A percentile compares a stretch with the other conserved stretches of the same genome.
phyloP scores from a whole-genome alignment of 1,140 invertebrate genomes.

The Vanessa tameamea region DNA sequence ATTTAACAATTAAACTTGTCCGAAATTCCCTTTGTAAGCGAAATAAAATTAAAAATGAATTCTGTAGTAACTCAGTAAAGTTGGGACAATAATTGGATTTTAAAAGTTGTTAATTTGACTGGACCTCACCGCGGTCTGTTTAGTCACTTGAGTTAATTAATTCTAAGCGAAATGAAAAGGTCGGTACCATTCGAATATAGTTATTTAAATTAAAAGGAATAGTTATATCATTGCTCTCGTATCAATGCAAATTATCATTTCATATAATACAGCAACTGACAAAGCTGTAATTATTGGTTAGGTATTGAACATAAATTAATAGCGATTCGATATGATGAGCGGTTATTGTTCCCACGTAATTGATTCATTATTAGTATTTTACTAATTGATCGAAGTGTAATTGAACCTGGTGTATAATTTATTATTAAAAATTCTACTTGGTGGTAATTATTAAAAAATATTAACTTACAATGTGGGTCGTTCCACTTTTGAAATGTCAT shows the following conservation, averaged over 20 bases:
- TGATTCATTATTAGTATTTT: constrained; percentile 7
- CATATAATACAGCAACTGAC: not conserved
- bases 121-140: constrained; percentile 5
- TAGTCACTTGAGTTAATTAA: constrained; percentile 10
- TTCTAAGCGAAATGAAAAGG: not conserved
- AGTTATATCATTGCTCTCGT: not conserved
- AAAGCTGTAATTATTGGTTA: constrained; percentile 7
- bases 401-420: not conserved
- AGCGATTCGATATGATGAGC: constrained; percentile 6
- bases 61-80: not conserved
- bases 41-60: not conserved
- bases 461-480: too few species aligned
- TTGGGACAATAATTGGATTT: constrained; percentile 12
- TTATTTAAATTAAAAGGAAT: constrained; percentile 4
- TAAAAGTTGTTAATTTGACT: constrained; percentile 12
- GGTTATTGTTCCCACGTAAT: constrained; percentile 4
- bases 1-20: not conserved
- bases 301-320: constrained; percentile 3
- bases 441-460: too few species aligned
- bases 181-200: not conserved
- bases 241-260: constrained; percentile 1
- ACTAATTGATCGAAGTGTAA: not conserved
- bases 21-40: not conserved
- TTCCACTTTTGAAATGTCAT: too few species aligned
- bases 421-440: too few species aligned